Evolutionary conservation across 2,888 invertebrate species (phyloP), one percentile per base, ranked within the genome.

Genomic region (Laothoe populi): DNA sequence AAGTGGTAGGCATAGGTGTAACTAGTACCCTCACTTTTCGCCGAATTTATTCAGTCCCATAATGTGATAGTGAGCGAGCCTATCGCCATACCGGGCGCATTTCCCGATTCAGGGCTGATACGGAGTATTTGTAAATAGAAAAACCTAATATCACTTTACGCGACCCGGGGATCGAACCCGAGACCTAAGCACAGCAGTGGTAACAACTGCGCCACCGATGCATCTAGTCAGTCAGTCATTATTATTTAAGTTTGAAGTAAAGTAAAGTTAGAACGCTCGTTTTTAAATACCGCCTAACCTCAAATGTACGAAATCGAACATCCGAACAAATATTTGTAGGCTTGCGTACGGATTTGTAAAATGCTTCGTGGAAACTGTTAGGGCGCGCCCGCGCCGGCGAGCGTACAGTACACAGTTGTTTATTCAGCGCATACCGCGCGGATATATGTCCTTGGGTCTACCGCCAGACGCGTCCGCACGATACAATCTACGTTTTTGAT

Each of bases 381-480:
- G 61, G 31, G 72, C 73, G 76, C 78, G 75, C 79, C 77, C 73
- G 76, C 78, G 75, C 79, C 77, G 74, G 75, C 71, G 68, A 75
- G 70, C 70, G 74, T 74, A 78, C 81, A 84, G 85, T 82, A 84
- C 80, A 79, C 84, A 82, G 86, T 78, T 92, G 90, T 92, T 92
- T 91, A 90, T 88, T 83, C 78, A 84, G 81, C 87, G 82, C 89
- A 91, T 91, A 84, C 90, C 90, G 74, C 79, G 81, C 86, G 87
- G 89, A 91, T 91, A 90, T 88, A 90, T 90, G 90, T 90, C 92
- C 92, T 90, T 91, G 91, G 86, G 77, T 87, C 83, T 86, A 82
- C 81, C 69, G 70, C 71, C 77, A 82, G 80, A 83, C 81, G 82
- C 77, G 78, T 75, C 79, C 75, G 72, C 69, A 70, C 70, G 53